Evolutionary conservation across 1,140 invertebrate species (phyloP).

Genomic region (Drosophila pectinifera): DNA sequence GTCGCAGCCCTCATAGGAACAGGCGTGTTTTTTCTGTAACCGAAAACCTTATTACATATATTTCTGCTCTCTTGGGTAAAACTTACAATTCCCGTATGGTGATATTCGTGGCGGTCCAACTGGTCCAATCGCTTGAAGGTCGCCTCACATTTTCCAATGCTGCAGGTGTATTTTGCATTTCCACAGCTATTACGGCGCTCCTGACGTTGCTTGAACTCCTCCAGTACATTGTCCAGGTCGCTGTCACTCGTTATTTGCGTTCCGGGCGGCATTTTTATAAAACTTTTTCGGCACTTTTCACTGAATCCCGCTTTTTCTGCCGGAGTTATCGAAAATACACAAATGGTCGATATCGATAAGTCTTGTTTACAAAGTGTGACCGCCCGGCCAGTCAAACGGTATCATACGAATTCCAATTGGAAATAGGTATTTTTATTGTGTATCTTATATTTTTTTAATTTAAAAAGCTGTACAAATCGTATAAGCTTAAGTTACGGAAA

Average conservation of each 20-base stretch:
- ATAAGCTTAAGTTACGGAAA: no score
- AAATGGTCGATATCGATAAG: not conserved
- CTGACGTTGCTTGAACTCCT: slow-evolving; percentile 50
- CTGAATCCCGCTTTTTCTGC: not conserved
- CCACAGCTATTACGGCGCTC: slow-evolving; percentile 55
- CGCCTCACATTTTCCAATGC: slow-evolving; percentile 50
- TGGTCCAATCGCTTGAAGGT: slow-evolving; percentile 76
- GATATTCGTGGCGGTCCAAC: slow-evolving; percentile 80
- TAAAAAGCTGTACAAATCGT: no score
- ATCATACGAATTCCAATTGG: not conserved
- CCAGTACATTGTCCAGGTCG: slow-evolving; percentile 69
- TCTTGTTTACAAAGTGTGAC: not conserved
- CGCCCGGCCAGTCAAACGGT: not conserved
- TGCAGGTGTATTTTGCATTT: slow-evolving; percentile 67
- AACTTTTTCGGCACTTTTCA: not conserved
- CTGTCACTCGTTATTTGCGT: slow-evolving; percentile 69
- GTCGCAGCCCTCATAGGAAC: slow-evolving; percentile 69
- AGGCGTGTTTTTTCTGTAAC: slow-evolving; percentile 75
- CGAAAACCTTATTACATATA: not conserved
- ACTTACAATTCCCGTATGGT: slow-evolving; percentile 79
- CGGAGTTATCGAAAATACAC: no score
- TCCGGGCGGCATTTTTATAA: slow-evolving; percentile 59
- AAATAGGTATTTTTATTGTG: not conserved
- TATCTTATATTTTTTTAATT: not conserved
- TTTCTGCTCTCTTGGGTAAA: rapidly evolving